These are phyloP conservation scores for Lymantria monacha DNA, from an alignment of 2,888 invertebrate species.

Conservation along the genomic window DNA sequence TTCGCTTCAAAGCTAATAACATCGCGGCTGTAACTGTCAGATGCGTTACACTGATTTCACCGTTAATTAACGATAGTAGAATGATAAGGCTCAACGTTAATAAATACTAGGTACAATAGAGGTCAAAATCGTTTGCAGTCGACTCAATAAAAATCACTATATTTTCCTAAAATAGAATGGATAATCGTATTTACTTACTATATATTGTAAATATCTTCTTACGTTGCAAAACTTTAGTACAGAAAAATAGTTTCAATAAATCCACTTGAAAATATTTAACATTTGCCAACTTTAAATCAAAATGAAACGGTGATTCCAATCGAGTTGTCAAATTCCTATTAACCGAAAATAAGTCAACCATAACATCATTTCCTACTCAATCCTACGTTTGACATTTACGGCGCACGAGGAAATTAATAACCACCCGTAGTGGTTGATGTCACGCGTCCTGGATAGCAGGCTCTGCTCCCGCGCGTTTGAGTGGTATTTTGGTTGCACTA, in stretches of 20 bases:
- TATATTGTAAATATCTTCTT: too few relatives aligned
- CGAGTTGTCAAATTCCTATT: slow-evolving; percentile 20
- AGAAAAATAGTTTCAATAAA: too few relatives aligned
- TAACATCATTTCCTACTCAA: slow-evolving; percentile 35
- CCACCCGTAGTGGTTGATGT: slow-evolving; percentile 40
- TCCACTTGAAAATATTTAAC: too few relatives aligned
- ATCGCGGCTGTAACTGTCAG: too few relatives aligned
- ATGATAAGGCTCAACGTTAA: neutral
- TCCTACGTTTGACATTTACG: slow-evolving; percentile 59
- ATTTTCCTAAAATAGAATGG: too few relatives aligned
- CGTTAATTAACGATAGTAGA: neutral
- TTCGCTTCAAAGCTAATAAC: neutral
- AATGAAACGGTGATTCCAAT: neutral
- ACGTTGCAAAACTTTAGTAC: too few relatives aligned
- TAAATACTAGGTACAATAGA: neutral
- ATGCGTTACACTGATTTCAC: neutral
- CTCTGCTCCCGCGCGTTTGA: slow-evolving; percentile 43
- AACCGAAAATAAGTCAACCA: slow-evolving; percentile 34
- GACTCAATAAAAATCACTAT: too few relatives aligned
- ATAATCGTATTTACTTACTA: too few relatives aligned
- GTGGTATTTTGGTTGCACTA: slow-evolving; percentile 58
- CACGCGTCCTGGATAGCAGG: slow-evolving; percentile 34
- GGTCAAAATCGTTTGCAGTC: too few relatives aligned
- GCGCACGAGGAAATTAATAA: slow-evolving; percentile 59
- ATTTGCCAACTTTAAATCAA: neutral